Evolutionary conservation across 2,888 invertebrate species (phyloP), one percentile per base, ranked within the genome.

Genomic region (Conus canariensis): DNA sequence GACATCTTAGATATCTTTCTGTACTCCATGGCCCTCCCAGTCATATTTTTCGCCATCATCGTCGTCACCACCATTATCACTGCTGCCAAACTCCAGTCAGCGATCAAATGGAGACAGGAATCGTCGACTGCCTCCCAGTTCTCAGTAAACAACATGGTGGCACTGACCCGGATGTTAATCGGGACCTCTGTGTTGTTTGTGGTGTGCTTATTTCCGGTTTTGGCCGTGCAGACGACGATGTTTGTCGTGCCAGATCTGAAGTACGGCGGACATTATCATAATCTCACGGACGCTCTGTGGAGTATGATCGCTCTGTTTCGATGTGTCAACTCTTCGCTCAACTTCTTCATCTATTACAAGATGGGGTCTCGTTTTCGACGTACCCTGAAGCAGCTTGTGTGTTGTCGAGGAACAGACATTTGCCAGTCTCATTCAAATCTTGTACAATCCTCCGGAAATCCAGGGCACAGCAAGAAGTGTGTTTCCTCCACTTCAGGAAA

Each of bases 121-220:
- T 14, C 25, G 2, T 25, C 86, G 30, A 30, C 60, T 8, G 74
- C 86, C 25, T 77, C 25, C 45, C 45, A 45, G 4, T 4, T 45
- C 45, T 45, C 45, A 45, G 45, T 45, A 45, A 45, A 45, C 45
- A 45, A n/a, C 64, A 22, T 19, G 87, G 14, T 58, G 58, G 74
- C 87, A 14, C 70, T 87, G 74, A 87, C 87, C 74, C 70, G 77
- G 88, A 88, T 88, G 88, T 58, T 88, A 25, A 56, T 88, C 25
- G 88, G 58, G 30, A 88, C 88, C 59, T 88, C 88, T 58, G n/a
- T 88, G 58, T n/a, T 88, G 59, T 88, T 88, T 60, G 77, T 88
- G 77, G 14, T 88, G 59, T 88, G 88, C 30, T n/a, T 60, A n/a
- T 22, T 25, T 0, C 80, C 88, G n/a, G 59, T 77, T 14, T 14